Conservation (phyloP, 1,140 invertebrate species). For the Aphidius gifuensis region DNA sequence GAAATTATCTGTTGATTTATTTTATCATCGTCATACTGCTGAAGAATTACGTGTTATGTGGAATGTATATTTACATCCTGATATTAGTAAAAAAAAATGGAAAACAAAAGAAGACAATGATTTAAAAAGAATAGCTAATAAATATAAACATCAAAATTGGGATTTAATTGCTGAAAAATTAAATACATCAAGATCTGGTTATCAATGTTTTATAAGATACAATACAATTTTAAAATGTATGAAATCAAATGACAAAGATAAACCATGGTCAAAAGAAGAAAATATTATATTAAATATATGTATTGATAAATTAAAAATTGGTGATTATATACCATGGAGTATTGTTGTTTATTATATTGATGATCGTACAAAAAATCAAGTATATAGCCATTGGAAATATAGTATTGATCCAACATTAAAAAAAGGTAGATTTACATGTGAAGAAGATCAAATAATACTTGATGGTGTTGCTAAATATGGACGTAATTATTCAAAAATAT, state of each 20-base stretch:
- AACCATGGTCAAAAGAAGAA: constrained; percentile 61
- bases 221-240: constrained; percentile 44
- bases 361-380: constrained; percentile 61
- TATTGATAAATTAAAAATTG: constrained; percentile 58
- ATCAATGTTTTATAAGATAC: constrained; percentile 65
- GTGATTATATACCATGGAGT: constrained; percentile 65
- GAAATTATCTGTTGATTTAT: constrained; percentile 50
- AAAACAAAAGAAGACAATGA: constrained; percentile 56
- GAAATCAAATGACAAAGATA: constrained; percentile 36
- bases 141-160: constrained; percentile 62
- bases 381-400: constrained; percentile 58
- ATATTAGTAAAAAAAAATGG: constrained; percentile 64
- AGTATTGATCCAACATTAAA: constrained; percentile 48
- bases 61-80: constrained; percentile 65
- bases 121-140: constrained; percentile 52
- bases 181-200: constrained; percentile 59
- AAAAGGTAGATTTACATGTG: constrained; percentile 61
- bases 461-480: constrained; percentile 63
- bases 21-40: constrained; percentile 53
- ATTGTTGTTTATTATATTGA: constrained; percentile 60
- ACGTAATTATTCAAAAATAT: constrained; percentile 56
- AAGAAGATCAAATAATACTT: constrained; percentile 62
- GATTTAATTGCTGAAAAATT: constrained; percentile 59
- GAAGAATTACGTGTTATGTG: constrained; percentile 63
- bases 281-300: constrained; percentile 57